Percentiles rank a stretch among this genome's conserved stretches.
Evolutionary conservation across 2,797 vertebrate species (phyloP).

Genomic region (Erethizon dorsatum): DNA sequence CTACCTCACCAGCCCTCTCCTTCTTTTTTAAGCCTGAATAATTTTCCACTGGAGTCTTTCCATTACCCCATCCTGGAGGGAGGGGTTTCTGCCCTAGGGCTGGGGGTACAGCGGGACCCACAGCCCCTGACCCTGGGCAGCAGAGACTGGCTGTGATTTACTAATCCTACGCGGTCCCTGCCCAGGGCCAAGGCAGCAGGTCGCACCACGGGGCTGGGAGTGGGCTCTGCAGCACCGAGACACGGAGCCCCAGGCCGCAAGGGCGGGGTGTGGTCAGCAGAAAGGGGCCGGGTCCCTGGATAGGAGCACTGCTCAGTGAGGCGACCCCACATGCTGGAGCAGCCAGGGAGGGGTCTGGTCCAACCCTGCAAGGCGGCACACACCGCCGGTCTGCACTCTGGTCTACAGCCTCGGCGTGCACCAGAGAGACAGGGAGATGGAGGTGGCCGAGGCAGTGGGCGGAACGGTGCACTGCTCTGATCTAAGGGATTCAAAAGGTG

Average conservation of each 20-base stretch:
- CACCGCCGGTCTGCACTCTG: neutral
- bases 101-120: neutral
- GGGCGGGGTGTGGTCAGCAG: neutral
- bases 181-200: neutral
- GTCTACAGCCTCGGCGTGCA: neutral
- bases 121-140: neutral
- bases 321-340: neutral
- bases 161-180: neutral
- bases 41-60: neutral
- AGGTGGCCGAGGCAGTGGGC: neutral
- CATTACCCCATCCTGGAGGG: neutral
- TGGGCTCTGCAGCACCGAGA: neutral
- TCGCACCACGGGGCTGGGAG: too few relatives aligned
- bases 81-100: neutral
- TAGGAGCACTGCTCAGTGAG: neutral
- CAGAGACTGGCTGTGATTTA: neutral
- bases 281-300: neutral
- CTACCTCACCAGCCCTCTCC: too few relatives aligned
- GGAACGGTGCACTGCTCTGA: neutral
- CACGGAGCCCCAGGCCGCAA: neutral
- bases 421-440: neutral
- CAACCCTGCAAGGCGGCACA: neutral
- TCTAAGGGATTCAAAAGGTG: neutral
- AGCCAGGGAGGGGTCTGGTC: fast-evolving
- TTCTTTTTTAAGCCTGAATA: too few relatives aligned